Conservation (phyloP, 1,140 invertebrate genomes). For the Caenorhabditis brenneri region DNA sequence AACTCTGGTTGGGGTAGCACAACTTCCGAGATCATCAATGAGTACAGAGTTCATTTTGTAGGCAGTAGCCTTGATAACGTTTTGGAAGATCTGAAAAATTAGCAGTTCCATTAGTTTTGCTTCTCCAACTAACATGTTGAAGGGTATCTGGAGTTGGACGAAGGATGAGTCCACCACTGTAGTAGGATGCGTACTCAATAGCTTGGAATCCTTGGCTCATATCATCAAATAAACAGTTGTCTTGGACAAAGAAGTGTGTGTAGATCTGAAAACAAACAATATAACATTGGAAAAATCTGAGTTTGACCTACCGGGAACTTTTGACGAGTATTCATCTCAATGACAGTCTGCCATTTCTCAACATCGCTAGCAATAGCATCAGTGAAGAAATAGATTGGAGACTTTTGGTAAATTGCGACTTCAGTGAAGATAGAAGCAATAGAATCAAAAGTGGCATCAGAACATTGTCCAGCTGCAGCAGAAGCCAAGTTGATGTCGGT, state of each 20-base stretch:
- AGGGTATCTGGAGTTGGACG: not conserved
- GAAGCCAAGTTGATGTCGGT: slow-evolving; percentile 8
- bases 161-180: slow-evolving; percentile 50
- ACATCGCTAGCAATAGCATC: slow-evolving; percentile 55
- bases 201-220: slow-evolving; percentile 51
- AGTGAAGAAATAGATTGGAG: slow-evolving; percentile 58
- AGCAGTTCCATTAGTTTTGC: not conserved
- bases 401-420: slow-evolving; percentile 51
- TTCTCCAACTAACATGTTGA: not conserved
- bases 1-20: slow-evolving; percentile 25
- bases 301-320: slow-evolving; percentile 55
- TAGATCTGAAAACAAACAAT: slow-evolving; percentile 48
- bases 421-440: slow-evolving; percentile 45
- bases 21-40: slow-evolving; percentile 43
- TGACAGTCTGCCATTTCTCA: slow-evolving; percentile 51
- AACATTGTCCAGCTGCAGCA: slow-evolving; percentile 29
- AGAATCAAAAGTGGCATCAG: slow-evolving; percentile 51
- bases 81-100: slow-evolving; percentile 47
- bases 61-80: slow-evolving; percentile 36
- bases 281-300: not conserved
- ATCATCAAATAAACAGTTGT: slow-evolving; percentile 47
- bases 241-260: slow-evolving; percentile 45
- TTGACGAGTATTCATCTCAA: slow-evolving; percentile 45
- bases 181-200: slow-evolving; percentile 47
- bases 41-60: slow-evolving; percentile 48